Conservation (phyloP, 2,113 vertebrate species). For the Syrrhaptes paradoxus region DNA sequence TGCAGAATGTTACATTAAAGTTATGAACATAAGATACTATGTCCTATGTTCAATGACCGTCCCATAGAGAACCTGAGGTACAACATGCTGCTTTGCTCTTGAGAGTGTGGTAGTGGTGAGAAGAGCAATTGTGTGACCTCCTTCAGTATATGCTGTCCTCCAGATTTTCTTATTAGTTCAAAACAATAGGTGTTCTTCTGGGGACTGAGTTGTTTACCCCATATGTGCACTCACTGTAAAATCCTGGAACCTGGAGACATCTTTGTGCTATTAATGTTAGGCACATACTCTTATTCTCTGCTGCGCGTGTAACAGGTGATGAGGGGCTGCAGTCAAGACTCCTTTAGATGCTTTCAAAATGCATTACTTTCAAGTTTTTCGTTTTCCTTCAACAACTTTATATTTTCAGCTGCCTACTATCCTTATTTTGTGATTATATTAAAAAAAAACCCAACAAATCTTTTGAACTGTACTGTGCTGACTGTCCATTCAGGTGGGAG, state of each 20-base stretch:
- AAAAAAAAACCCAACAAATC: background rate
- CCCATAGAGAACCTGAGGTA: background rate
- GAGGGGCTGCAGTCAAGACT: background rate
- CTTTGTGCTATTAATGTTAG: background rate
- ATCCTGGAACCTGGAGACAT: background rate
- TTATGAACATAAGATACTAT: accelerated
- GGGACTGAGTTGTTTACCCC: background rate
- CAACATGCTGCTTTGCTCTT: background rate
- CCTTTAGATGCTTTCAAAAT: background rate
- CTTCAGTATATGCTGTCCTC: background rate
- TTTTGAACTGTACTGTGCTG: background rate
- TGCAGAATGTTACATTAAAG: background rate
- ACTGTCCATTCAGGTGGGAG: background rate
- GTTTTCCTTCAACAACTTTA: background rate
- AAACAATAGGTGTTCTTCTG: background rate
- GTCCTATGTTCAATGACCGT: background rate
- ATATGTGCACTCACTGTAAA: background rate
- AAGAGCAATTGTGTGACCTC: background rate
- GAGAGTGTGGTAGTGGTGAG: background rate
- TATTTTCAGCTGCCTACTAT: background rate
- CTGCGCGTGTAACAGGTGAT: background rate
- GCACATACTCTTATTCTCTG: background rate
- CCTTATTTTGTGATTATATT: background rate
- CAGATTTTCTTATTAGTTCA: background rate
- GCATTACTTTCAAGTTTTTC: background rate